Percentiles rank a stretch among this genome's conserved stretches.
Conservation (phyloP, 2,113 vertebrate genomes). For the Caranx melampygus region DNA sequence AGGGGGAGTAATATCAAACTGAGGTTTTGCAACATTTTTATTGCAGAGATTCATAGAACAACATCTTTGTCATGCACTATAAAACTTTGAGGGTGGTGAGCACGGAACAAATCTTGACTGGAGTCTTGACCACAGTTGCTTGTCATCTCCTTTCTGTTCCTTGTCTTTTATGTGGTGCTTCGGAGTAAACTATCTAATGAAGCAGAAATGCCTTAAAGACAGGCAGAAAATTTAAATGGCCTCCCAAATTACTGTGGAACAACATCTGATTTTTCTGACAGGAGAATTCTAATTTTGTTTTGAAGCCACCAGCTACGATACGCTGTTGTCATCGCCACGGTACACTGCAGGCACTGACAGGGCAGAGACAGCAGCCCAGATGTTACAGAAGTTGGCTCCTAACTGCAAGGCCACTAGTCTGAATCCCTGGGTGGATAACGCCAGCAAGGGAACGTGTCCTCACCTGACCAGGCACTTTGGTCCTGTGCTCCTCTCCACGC, state of each 20-base stretch:
- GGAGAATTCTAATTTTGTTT: slow-evolving; percentile 33
- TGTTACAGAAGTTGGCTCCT: neutral
- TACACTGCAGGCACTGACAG: neutral
- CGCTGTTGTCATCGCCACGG: neutral
- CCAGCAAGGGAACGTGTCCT: neutral
- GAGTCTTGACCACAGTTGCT: neutral
- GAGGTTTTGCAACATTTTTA: slow-evolving; percentile 1
- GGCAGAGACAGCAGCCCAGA: slow-evolving; percentile 1
- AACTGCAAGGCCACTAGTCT: neutral
- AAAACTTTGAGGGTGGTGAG: neutral
- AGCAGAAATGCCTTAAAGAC: slow-evolving; percentile 57
- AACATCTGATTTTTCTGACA: slow-evolving; percentile 53
- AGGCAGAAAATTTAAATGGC: slow-evolving; percentile 19
- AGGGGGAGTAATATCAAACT: neutral
- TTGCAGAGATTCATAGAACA: neutral
- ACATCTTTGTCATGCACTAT: neutral
- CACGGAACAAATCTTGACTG: neutral
- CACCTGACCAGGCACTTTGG: neutral
- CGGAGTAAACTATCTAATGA: slow-evolving; percentile 33
- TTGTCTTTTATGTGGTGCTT: neutral
- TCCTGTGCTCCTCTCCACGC: neutral
- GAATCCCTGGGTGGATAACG: neutral
- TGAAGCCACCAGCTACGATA: slow-evolving; percentile 36
- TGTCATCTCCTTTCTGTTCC: neutral
- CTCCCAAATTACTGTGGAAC: slow-evolving; percentile 12